phyloP scores from a whole-genome alignment of 2,797 vertebrate genomes.

The Luscinia luscinia region DNA sequence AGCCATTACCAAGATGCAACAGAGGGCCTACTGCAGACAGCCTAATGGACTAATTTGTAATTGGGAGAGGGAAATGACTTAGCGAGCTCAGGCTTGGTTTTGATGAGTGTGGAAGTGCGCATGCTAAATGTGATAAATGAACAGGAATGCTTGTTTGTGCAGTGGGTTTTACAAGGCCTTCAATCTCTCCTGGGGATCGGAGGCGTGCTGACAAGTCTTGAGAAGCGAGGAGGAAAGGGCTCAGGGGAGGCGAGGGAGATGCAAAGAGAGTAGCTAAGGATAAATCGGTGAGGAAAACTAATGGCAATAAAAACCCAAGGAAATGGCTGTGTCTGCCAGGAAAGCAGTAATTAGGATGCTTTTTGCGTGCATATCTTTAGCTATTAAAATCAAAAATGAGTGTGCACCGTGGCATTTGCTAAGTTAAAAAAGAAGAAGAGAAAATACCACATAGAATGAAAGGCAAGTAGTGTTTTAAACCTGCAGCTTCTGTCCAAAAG shows the following conservation, averaged over 20 bases:
- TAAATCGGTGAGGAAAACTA: slow-evolving; percentile 83
- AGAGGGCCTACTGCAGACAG: slow-evolving; percentile 97
- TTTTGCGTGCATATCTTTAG: slow-evolving; percentile 80
- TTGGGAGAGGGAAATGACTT: slow-evolving; percentile 99
- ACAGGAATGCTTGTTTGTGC: slow-evolving; percentile 87
- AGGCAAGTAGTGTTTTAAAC: neutral
- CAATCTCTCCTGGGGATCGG: slow-evolving; percentile 80
- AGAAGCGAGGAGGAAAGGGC: slow-evolving; percentile 77
- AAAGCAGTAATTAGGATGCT: slow-evolving; percentile 83
- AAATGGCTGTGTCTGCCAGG: slow-evolving; percentile 79
- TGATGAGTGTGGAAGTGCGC: slow-evolving; percentile 91
- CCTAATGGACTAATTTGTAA: slow-evolving; percentile 99
- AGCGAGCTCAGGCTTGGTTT: slow-evolving; percentile 89
- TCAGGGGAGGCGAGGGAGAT: slow-evolving; percentile 76
- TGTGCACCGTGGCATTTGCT: slow-evolving; percentile 35
- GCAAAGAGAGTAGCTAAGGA: slow-evolving; percentile 83
- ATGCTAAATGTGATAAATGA: slow-evolving; percentile 94
- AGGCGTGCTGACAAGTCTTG: slow-evolving; percentile 80
- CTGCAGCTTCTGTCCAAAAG: neutral
- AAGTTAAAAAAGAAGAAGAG: slow-evolving; percentile 53
- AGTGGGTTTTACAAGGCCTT: slow-evolving; percentile 84
- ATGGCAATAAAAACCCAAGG: slow-evolving; percentile 80
- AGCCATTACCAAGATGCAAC: slow-evolving; percentile 99
- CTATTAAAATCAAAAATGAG: slow-evolving; percentile 76
- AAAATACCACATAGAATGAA: neutral